Evolutionary conservation across 2,797 vertebrate species (phyloP).

Genomic region (Sebastiscus albofasciatus): DNA sequence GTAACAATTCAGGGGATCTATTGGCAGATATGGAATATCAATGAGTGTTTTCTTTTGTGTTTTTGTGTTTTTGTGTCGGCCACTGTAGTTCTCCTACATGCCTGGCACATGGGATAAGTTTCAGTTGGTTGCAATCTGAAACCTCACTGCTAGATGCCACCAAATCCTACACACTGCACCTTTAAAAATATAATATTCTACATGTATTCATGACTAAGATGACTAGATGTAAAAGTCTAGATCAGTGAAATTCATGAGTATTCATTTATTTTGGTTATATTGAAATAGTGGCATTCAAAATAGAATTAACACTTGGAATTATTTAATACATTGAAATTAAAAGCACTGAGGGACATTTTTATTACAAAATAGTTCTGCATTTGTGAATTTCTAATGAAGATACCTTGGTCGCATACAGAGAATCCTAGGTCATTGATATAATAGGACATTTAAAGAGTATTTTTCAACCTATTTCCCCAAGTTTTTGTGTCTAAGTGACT

Average conservation of each 20-base stretch:
- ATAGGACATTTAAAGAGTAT: background rate
- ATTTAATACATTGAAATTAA: background rate
- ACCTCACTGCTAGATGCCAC: too few species aligned
- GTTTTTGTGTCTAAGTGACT: background rate
- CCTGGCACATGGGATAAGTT: too few species aligned
- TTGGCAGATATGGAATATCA: too few species aligned
- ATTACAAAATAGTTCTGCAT: background rate
- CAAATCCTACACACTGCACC: too few species aligned
- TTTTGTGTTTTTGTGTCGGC: too few species aligned
- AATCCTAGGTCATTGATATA: background rate
- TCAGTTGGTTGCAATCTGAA: too few species aligned
- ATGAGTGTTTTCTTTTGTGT: too few species aligned
- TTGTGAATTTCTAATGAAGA: background rate
- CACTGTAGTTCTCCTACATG: too few species aligned
- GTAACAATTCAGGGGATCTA: too few species aligned
- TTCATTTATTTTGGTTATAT: background rate
- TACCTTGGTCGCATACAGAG: fast-evolving
- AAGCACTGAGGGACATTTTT: background rate
- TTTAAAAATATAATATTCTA: background rate
- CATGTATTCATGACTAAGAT: background rate
- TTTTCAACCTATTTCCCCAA: background rate
- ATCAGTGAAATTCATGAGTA: background rate
- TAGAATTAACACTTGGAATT: background rate
- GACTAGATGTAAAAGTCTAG: background rate
- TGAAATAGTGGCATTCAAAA: background rate